Percentiles rank a stretch among this genome's conserved stretches.
These are phyloP conservation scores for Synergus laeviventris DNA, from an alignment of 2,888 invertebrate species.

Conservation along the genomic window DNA sequence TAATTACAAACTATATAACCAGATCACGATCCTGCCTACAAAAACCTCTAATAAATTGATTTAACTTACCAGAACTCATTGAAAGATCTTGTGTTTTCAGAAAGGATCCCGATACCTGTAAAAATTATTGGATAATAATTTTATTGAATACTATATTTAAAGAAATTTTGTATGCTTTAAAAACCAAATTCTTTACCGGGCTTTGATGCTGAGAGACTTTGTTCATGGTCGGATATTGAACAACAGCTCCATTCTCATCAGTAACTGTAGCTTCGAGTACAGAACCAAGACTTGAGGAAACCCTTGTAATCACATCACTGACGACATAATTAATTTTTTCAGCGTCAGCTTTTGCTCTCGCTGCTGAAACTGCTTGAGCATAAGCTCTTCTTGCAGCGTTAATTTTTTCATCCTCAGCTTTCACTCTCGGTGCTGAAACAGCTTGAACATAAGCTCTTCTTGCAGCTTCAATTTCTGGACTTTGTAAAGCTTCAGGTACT, in stretches of 20 bases:
- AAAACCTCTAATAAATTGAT: too few relatives aligned
- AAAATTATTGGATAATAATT: neutral
- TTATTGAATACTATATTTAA: neutral
- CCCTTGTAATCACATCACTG: neutral
- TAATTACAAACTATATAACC: too few relatives aligned
- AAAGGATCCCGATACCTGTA: neutral
- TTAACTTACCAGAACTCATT: neutral
- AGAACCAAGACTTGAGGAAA: neutral
- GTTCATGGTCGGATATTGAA: neutral
- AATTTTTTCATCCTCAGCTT: neutral
- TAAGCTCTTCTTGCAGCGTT: neutral
- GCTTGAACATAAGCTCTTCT: conserved; percentile 16
- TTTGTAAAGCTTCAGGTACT: neutral
- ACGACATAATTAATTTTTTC: neutral
- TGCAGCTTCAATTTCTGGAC: neutral
- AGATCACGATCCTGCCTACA: too few relatives aligned
- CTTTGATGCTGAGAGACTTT: neutral
- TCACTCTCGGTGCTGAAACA: neutral
- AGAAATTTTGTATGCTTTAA: too few relatives aligned
- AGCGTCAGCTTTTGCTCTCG: neutral
- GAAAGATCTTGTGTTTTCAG: neutral
- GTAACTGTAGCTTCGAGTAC: neutral
- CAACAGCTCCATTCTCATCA: neutral
- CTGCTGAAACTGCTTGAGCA: conserved; percentile 5
- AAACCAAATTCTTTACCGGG: neutral